Evolutionary conservation across 2,888 invertebrate species (phyloP).

Genomic region (Drosophila formosana): DNA sequence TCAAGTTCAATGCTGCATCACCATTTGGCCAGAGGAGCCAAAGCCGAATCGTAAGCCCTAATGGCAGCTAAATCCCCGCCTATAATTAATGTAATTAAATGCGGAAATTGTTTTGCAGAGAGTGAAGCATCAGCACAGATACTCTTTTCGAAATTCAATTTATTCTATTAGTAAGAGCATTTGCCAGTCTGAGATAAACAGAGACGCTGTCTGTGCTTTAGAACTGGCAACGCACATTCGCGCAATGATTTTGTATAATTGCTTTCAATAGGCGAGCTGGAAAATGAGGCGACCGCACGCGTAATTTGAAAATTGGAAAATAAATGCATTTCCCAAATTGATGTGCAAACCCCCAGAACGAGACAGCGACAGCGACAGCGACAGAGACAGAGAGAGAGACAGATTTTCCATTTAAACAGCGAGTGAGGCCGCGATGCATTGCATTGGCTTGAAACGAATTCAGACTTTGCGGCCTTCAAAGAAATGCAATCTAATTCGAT

Average conservation of each 20-base stretch:
- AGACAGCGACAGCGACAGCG: neutral
- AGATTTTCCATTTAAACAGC: slow-evolving; percentile 8
- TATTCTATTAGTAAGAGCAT: slow-evolving; percentile 6
- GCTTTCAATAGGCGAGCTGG: slow-evolving; percentile 53
- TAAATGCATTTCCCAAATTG: slow-evolving; percentile 50
- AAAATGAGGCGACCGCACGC: slow-evolving; percentile 55
- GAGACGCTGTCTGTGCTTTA: neutral
- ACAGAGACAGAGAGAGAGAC: neutral
- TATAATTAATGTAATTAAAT: slow-evolving; percentile 64
- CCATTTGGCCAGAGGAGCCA: neutral
- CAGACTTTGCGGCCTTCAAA: slow-evolving; percentile 1
- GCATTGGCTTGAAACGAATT: slow-evolving; percentile 3
- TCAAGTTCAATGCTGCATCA: slow-evolving; percentile 66
- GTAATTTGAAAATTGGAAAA: slow-evolving; percentile 70
- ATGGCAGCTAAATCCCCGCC: slow-evolving; percentile 6
- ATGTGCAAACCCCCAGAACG: slow-evolving; percentile 2
- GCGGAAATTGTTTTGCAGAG: slow-evolving; percentile 61
- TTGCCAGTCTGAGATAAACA: neutral
- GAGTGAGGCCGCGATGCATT: slow-evolving; percentile 3
- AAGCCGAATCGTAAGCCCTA: slow-evolving; percentile 5
- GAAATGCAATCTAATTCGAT: slow-evolving; percentile 9
- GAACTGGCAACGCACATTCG: slow-evolving; percentile 23
- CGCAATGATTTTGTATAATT: slow-evolving; percentile 71
- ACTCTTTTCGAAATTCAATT: neutral
- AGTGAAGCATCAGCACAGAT: neutral